Evolutionary conservation across 1,140 invertebrate species (phyloP).

Genomic region (Panagrolaimus sp.): DNA sequence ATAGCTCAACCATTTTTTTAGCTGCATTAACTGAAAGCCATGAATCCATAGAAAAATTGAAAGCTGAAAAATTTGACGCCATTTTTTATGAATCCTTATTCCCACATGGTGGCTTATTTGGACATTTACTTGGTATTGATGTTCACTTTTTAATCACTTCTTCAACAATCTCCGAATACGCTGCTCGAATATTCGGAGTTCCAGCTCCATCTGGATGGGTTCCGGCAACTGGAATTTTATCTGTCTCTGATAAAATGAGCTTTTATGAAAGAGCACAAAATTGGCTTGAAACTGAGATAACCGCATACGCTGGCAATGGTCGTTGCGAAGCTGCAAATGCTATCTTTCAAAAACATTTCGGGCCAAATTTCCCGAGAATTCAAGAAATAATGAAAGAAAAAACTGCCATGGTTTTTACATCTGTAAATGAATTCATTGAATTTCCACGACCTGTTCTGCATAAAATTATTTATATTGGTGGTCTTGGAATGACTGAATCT

Average conservation of each 20-base stretch:
- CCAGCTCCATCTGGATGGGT: neutral
- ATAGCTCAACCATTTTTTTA: no score
- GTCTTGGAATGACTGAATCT: slow-evolving; percentile 13
- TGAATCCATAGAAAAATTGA: neutral
- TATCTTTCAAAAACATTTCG: neutral
- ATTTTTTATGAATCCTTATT: neutral
- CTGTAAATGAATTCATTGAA: slow-evolving; percentile 26
- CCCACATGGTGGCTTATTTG: neutral
- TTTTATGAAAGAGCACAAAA: neutral
- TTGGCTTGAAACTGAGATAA: neutral
- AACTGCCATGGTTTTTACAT: slow-evolving; percentile 19
- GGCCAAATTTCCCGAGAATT: slow-evolving; percentile 15
- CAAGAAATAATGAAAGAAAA: slow-evolving; percentile 18
- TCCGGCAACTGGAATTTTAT: neutral
- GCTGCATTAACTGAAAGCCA: neutral
- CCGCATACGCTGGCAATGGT: neutral
- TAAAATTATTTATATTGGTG: slow-evolving; percentile 28
- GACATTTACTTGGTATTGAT: neutral
- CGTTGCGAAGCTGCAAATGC: neutral
- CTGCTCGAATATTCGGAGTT: neutral
- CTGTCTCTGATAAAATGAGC: slow-evolving; percentile 6
- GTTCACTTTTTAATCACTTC: neutral
- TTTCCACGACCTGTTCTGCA: slow-evolving; percentile 23
- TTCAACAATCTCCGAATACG: neutral
- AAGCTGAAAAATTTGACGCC: neutral